Evolutionary conservation across 1,140 invertebrate genomes (phyloP).

Genomic region (Trypoxylus dichotomus): DNA sequence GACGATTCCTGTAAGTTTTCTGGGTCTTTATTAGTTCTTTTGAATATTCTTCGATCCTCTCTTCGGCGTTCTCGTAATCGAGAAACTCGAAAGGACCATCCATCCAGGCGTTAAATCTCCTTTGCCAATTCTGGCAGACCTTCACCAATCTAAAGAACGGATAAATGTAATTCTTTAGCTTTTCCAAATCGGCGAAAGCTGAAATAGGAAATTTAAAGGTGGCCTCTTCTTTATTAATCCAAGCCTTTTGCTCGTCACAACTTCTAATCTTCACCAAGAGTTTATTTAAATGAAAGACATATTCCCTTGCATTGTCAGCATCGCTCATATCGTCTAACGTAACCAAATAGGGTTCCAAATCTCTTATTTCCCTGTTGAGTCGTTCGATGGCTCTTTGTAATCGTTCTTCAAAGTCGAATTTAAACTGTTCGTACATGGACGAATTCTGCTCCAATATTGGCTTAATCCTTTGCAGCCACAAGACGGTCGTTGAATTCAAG

Average conservation of each 20-base stretch:
- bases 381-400: slow-evolving; percentile 68
- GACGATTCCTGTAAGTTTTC: slow-evolving; percentile 78
- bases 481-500: slow-evolving; percentile 68
- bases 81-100: slow-evolving; percentile 88
- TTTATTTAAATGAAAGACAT: slow-evolving; percentile 70
- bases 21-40: slow-evolving; percentile 77
- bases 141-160: slow-evolving; percentile 69
- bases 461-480: slow-evolving; percentile 72
- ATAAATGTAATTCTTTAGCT: slow-evolving; percentile 68
- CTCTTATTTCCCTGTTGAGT: slow-evolving; percentile 70
- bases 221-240: slow-evolving; percentile 89
- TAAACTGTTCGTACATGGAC: slow-evolving; percentile 74
- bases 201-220: slow-evolving; percentile 80
- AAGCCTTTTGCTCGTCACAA: slow-evolving; percentile 71
- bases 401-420: slow-evolving; percentile 78
- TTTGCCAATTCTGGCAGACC: slow-evolving; percentile 72
- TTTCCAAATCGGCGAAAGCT: slow-evolving; percentile 73
- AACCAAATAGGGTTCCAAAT: slow-evolving; percentile 69
- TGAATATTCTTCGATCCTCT: slow-evolving; percentile 69
- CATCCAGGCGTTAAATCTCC: slow-evolving; percentile 83
- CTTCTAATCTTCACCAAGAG: slow-evolving; percentile 74
- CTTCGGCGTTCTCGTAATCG: slow-evolving; percentile 71
- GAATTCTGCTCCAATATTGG: slow-evolving; percentile 72
- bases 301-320: slow-evolving; percentile 63
- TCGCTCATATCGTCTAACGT: slow-evolving; percentile 73